These are phyloP conservation scores for Melanostoma scalare DNA, from an alignment of 2,888 invertebrate genomes.

Conservation along the genomic window DNA sequence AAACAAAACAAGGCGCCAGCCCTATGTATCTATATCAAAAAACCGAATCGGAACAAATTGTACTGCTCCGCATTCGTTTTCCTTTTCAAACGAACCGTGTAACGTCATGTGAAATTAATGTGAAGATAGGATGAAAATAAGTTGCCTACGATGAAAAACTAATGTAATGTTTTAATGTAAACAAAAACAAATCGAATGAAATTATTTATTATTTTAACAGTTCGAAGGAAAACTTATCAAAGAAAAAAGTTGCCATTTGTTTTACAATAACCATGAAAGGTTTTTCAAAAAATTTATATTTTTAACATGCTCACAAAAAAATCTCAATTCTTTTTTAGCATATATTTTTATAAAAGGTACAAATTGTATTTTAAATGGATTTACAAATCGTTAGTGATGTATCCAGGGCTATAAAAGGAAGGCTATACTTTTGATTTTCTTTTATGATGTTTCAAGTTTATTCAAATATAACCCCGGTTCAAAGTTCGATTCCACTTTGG, in stretches of 20 bases:
- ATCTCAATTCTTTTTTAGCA: conserved; percentile 32
- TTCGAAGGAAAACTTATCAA: neutral
- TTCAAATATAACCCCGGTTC: conserved; percentile 26
- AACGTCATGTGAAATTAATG: too few species aligned
- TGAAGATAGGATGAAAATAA: too few species aligned
- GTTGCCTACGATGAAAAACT: too few species aligned
- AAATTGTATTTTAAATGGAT: conserved; percentile 61
- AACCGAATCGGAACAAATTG: too few species aligned
- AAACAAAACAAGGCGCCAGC: too few species aligned
- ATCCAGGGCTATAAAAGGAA: conserved; percentile 37
- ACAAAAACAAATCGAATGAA: too few species aligned
- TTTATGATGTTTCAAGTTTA: conserved; percentile 3
- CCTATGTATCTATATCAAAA: too few species aligned
- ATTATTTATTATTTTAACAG: too few species aligned
- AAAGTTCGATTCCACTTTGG: neutral
- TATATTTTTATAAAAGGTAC: conserved; percentile 67
- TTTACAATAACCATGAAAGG: conserved; percentile 29
- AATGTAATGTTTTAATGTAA: too few species aligned
- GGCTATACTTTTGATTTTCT: conserved; percentile 15
- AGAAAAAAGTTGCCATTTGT: conserved; percentile 44
- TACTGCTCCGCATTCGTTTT: too few species aligned
- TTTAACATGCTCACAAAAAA: conserved; percentile 51
- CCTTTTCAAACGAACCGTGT: too few species aligned
- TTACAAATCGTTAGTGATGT: conserved; percentile 59
- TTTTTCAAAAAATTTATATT: conserved; percentile 48